Evolutionary conservation across 2,797 vertebrate genomes (phyloP).

Genomic region (Myioborus melanocephalus): DNA sequence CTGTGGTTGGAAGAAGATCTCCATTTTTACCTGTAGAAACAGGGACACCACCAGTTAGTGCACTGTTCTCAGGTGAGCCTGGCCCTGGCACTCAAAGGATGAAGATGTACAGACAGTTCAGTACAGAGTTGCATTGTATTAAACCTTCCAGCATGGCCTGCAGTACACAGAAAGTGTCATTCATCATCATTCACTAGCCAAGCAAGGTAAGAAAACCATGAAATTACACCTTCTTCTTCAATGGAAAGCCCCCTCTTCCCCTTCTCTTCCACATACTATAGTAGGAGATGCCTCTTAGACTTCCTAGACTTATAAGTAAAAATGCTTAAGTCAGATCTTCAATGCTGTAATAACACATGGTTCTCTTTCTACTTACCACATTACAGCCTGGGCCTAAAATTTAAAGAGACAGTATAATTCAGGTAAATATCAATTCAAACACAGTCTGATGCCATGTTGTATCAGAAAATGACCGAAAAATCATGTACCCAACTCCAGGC

Average conservation of each 20-base stretch:
- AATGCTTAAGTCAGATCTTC: background rate
- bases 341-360: background rate
- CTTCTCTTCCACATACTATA: background rate
- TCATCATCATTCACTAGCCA: background rate
- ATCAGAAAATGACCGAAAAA: background rate
- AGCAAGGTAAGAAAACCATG: background rate
- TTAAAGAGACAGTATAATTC: background rate
- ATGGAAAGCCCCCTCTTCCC: background rate
- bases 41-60: slow-evolving; percentile 4
- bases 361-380: background rate
- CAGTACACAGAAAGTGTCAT: background rate
- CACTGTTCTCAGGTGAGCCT: background rate
- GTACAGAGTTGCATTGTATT: background rate
- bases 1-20: slow-evolving; percentile 94
- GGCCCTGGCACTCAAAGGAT: background rate
- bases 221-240: background rate
- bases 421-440: background rate
- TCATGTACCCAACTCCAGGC: background rate
- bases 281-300: background rate
- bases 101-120: background rate
- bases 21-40: slow-evolving; percentile 91
- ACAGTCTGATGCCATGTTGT: background rate
- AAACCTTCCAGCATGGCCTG: background rate
- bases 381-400: background rate
- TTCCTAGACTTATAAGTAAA: background rate